These are phyloP conservation scores for Drosophila acutilabella DNA, from an alignment of 2,888 invertebrate genomes.

Conservation along the genomic window DNA sequence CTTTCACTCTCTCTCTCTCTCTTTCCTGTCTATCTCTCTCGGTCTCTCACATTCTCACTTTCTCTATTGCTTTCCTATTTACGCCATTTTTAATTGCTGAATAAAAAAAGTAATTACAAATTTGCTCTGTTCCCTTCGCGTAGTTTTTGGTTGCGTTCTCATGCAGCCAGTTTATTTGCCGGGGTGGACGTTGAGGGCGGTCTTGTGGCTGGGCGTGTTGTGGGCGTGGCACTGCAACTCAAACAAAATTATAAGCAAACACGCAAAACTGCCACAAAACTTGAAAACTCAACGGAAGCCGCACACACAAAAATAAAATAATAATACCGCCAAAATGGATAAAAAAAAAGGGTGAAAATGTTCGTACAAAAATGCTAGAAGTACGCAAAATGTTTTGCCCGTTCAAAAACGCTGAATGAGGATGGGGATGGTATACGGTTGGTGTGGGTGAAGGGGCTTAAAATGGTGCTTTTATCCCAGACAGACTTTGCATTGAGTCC, in stretches of 20 bases:
- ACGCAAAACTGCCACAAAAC: slow-evolving; percentile 82
- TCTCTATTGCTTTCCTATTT: slow-evolving; percentile 60
- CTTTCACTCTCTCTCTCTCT: background rate
- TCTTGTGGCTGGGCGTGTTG: slow-evolving; percentile 42
- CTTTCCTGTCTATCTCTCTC: background rate
- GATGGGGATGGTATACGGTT: background rate
- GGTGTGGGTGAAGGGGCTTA: background rate
- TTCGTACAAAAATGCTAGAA: slow-evolving; percentile 27
- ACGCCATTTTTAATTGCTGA: slow-evolving; percentile 80
- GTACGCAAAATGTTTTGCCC: slow-evolving; percentile 46
- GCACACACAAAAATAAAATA: slow-evolving; percentile 41
- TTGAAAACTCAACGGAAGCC: slow-evolving; percentile 71
- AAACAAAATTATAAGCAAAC: slow-evolving; percentile 81
- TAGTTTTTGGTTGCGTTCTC: slow-evolving; percentile 35
- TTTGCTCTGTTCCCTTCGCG: slow-evolving; percentile 50
- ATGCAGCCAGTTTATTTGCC: slow-evolving; percentile 5
- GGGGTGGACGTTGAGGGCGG: slow-evolving; percentile 4
- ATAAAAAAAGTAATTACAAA: slow-evolving; percentile 80
- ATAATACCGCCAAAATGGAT: slow-evolving; percentile 15
- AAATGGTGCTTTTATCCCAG: slow-evolving; percentile 26
- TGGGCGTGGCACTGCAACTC: slow-evolving; percentile 70
- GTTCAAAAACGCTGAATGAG: background rate
- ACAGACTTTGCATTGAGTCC: slow-evolving; percentile 51
- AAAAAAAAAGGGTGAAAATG: slow-evolving; percentile 43
- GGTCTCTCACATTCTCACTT: slow-evolving; percentile 8